These are phyloP conservation scores for Ceyx melanurus DNA, from an alignment of 2,113 vertebrate genomes.

Conservation along the genomic window DNA sequence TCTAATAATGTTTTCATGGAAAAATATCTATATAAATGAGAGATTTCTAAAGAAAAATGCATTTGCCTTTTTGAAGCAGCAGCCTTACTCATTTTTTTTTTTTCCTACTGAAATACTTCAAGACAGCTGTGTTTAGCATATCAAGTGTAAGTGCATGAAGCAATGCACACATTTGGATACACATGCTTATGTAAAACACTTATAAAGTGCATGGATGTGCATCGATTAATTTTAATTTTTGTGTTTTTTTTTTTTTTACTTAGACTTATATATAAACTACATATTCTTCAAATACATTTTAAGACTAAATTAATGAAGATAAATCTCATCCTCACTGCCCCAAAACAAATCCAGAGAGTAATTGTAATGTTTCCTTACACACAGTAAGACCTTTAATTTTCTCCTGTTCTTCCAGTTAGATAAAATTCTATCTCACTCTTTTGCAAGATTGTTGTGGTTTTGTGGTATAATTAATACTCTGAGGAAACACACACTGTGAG, in stretches of 20 bases:
- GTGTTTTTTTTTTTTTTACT: background rate
- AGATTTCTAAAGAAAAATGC: background rate
- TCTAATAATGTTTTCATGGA: background rate
- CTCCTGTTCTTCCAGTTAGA: background rate
- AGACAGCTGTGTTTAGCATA: background rate
- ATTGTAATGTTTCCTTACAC: background rate
- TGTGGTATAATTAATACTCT: conserved; percentile 70
- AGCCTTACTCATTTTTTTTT: background rate
- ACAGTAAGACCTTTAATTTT: conserved; percentile 3
- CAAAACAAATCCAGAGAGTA: background rate
- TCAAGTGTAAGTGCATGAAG: background rate
- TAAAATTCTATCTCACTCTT: background rate
- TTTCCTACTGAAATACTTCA: background rate
- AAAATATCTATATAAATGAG: background rate
- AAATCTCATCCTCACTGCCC: background rate
- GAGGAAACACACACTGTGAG: conserved; percentile 66
- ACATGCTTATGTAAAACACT: background rate
- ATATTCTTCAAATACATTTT: background rate
- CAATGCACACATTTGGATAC: background rate
- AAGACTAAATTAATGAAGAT: background rate
- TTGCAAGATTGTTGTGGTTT: conserved; percentile 49
- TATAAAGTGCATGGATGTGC: background rate
- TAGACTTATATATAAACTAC: background rate
- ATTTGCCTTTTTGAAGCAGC: background rate
- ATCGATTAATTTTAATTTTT: background rate